These are phyloP conservation scores for Sisyra terminalis DNA, from an alignment of 2,888 invertebrate genomes.

Conservation along the genomic window DNA sequence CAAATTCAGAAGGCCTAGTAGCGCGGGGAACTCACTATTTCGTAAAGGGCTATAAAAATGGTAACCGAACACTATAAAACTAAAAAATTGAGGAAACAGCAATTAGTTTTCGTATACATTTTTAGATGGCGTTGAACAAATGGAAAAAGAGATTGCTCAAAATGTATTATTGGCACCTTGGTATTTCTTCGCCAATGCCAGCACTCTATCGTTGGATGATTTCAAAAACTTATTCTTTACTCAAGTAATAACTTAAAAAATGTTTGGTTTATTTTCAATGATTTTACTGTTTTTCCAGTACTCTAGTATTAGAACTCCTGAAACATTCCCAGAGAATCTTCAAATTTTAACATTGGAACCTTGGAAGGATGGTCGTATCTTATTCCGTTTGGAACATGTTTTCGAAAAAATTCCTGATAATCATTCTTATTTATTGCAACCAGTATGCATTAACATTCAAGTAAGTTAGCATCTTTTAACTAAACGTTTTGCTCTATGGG, in stretches of 20 bases:
- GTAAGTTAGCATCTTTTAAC: conserved; percentile 21
- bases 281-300: conserved; percentile 21
- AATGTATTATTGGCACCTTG: conserved; percentile 41
- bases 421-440: conserved; percentile 31
- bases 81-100: too few relatives aligned
- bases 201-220: conserved; percentile 26
- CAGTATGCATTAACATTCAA: conserved; percentile 36
- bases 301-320: conserved; percentile 26
- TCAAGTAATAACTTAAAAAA: too few relatives aligned
- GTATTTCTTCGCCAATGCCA: conserved; percentile 40
- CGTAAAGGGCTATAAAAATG: neutral
- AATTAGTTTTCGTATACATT: too few relatives aligned
- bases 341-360: conserved; percentile 59
- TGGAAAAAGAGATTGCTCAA: conserved; percentile 31
- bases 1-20: conserved; percentile 43
- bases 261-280: too few relatives aligned
- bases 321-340: conserved; percentile 39
- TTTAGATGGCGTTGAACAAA: conserved; percentile 17
- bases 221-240: too few relatives aligned
- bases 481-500: neutral
- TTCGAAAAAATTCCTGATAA: conserved; percentile 50
- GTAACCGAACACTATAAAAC: neutral
- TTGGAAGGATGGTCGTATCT: conserved; percentile 29
- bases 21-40: conserved; percentile 48
- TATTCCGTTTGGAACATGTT: conserved; percentile 49